Base-by-base conservation (phyloP, 1,140 invertebrate species). In the Drosophila albomicans region DNA sequence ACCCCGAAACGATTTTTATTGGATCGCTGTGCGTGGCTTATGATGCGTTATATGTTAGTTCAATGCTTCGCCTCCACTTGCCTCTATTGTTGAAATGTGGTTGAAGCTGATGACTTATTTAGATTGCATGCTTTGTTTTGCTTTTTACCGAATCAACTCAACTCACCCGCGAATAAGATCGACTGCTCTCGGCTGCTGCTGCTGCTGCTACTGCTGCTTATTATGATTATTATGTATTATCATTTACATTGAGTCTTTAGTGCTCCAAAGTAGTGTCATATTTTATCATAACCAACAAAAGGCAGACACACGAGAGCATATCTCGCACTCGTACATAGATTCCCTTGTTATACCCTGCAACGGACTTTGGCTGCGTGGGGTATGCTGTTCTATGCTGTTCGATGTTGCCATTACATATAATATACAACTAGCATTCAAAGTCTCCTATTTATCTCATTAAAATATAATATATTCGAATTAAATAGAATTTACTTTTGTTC, bases 161-260 rank as follows among this genome's bases (percentile, higher is more conserved):
- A 15, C n/a, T 8, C 8, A 15, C 2, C 10, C 13, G 11, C 10
- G 54, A 16, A 38, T 38, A 41, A 11, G 25, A 57, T 3, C 20
- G 20, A 25, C 20, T 25, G 20, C 20, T 25, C 20, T 25, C 20
- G 20, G 20, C 3, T 25, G 20, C 20, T 25, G 20, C 20, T 25
- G 20, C 20, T 25, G 20, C 20, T 25, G 20, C 20, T 25, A 25
- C 13, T 67, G 38, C 15, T 57, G 48, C 38, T 52, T 38, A 48
- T 25, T 43, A 61, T 58, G 41, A 67, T 62, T 41, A 38, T 13
- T 20, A 68, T 65, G 25, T 69, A 72, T 87, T 84, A 84, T 80
- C 59, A 72, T 74, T 71, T 65, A 74, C 80, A 84, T 84, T 79
- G 51, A 46, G 77, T 84, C 75, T 86, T 78, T 85, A 77, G 78